Evolutionary conservation across 2,113 vertebrate genomes (phyloP).

Genomic region (Sarotherodon lohbergeri): DNA sequence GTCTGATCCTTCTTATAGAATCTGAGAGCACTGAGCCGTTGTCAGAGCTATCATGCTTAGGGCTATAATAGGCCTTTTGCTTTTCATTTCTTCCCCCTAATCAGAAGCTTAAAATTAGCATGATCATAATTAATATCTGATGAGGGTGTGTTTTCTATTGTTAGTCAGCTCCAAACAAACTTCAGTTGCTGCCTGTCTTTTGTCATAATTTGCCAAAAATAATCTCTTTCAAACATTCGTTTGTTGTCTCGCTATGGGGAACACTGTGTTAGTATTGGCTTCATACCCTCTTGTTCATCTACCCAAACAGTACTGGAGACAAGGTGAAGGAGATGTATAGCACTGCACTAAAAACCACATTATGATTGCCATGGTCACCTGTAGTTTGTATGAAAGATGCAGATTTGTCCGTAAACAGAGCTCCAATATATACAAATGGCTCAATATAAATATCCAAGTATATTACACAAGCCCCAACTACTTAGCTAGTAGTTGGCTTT

Average conservation of each 20-base stretch:
- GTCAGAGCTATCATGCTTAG: background rate
- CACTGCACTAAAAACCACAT: background rate
- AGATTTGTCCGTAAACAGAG: accelerated
- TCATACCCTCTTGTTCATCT: background rate
- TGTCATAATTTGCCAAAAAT: background rate
- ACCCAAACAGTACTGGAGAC: background rate
- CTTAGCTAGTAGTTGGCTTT: background rate
- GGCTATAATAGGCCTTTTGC: background rate
- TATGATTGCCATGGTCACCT: background rate
- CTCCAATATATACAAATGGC: background rate
- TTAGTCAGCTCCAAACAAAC: background rate
- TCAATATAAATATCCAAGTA: background rate
- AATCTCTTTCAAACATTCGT: background rate
- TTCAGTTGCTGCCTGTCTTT: background rate
- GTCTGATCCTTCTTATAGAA: background rate
- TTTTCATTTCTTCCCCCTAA: background rate
- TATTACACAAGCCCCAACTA: background rate
- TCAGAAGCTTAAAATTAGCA: background rate
- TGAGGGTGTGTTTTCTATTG: background rate
- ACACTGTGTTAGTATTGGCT: background rate
- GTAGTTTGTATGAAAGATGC: background rate
- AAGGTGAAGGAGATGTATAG: background rate
- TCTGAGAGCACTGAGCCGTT: background rate
- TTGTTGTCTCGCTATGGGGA: background rate
- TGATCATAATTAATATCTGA: slow-evolving; percentile 13